phyloP scores from a whole-genome alignment of 2,888 invertebrate species.

The Eudemis profundana region DNA sequence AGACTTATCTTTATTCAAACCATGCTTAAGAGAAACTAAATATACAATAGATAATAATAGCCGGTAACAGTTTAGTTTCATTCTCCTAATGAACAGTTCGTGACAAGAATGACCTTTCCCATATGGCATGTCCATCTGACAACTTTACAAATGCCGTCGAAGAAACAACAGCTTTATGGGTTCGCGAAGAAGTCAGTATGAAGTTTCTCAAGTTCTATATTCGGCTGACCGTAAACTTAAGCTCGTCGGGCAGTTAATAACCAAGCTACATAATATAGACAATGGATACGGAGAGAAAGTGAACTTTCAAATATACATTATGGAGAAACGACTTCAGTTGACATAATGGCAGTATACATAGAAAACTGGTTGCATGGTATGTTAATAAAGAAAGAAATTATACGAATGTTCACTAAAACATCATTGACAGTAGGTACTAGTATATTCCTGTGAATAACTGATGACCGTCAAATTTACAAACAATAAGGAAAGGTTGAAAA shows the following conservation, averaged over 20 bases:
- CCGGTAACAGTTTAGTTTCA: slow-evolving; percentile 16
- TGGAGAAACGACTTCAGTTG: neutral
- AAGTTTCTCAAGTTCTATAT: slow-evolving; percentile 1
- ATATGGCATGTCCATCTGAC: slow-evolving; percentile 26
- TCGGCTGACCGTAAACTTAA: neutral
- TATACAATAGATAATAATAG: slow-evolving; percentile 19
- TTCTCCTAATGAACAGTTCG: slow-evolving; percentile 25
- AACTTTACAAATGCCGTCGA: slow-evolving; percentile 23
- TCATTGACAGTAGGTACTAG: too few species aligned
- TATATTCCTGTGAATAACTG: too few species aligned
- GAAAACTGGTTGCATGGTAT: too few species aligned
- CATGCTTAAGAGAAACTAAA: slow-evolving; percentile 18
- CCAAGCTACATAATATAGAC: slow-evolving; percentile 16
- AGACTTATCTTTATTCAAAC: slow-evolving; percentile 13
- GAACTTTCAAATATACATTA: slow-evolving; percentile 18
- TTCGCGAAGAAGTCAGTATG: neutral
- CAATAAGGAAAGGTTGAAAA: too few species aligned
- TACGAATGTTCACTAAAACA: too few species aligned
- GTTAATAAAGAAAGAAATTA: too few species aligned
- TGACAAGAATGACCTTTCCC: slow-evolving; percentile 35
- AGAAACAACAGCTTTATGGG: neutral
- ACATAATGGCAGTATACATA: too few species aligned
- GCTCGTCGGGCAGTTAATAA: slow-evolving; percentile 16
- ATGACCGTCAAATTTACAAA: too few species aligned
- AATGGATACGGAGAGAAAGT: slow-evolving; percentile 27